Conservation (phyloP, 2,113 vertebrate genomes). For the Ranitomeya variabilis region DNA sequence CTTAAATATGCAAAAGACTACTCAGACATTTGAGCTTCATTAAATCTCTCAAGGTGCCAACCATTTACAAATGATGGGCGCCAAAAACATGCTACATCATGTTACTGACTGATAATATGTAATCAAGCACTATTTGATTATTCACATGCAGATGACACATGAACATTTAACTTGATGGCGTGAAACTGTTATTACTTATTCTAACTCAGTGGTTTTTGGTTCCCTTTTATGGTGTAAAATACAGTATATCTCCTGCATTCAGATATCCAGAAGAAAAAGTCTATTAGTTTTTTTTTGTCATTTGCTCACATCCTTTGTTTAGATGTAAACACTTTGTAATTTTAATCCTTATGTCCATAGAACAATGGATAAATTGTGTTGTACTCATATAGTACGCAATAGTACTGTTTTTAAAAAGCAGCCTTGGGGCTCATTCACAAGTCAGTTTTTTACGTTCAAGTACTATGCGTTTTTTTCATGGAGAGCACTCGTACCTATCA, state of each 20-base stretch:
- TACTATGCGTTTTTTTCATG: too few relatives aligned
- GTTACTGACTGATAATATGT: slow-evolving; percentile 47
- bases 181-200: slow-evolving; percentile 29
- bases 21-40: slow-evolving; percentile 48
- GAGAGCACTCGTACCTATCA: too few relatives aligned
- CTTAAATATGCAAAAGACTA: slow-evolving; percentile 48
- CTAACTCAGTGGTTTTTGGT: not conserved
- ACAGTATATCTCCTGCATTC: not conserved
- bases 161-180: slow-evolving; percentile 44
- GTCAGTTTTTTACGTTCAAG: too few relatives aligned
- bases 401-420: not conserved
- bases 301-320: not conserved
- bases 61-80: slow-evolving; percentile 36
- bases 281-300: not conserved
- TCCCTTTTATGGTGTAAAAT: not conserved
- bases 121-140: slow-evolving; percentile 54
- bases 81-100: slow-evolving; percentile 53
- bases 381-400: not conserved
- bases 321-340: not conserved
- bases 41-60: slow-evolving; percentile 50
- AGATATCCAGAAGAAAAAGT: not conserved
- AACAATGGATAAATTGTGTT: not conserved
- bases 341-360: not conserved
- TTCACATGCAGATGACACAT: slow-evolving; percentile 52
- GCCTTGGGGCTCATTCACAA: too few relatives aligned